Base-by-base conservation (phyloP, 1,140 invertebrate species). In the Aphelinus atriplicis region DNA sequence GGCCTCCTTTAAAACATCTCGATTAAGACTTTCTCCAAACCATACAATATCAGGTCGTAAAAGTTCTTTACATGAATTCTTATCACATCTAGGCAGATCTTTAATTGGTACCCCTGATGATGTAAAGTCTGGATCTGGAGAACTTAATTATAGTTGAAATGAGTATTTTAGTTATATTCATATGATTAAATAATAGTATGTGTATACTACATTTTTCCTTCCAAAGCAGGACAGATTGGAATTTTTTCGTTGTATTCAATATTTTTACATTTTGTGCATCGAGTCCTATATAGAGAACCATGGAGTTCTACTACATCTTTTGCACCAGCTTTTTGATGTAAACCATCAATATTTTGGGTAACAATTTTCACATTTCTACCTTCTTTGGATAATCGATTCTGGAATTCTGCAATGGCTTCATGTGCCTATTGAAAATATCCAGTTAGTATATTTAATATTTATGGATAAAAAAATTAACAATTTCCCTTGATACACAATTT, bases 301-400 rank as follows among this genome's bases (percentile, higher is more conserved):
- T 98, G 97, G n/a, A 98, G 89, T 85, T 98, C 96, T 9, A 96
- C 89, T 2, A 98, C 85, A 80, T 95, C 91, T 77, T 91, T 88
- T 26, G 94, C 93, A 2, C 96, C 96, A 26, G 96, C 96, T 84
- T 90, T 91, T 72, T 88, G 88, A 89, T 98, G 96, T 9, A 98
- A 87, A 61, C 93, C 93, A 89, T 98, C 97, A 63, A 98, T 95
- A 90, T 98, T 98, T 87, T 98, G 96, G 1, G 97, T 98, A 53
- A 98, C 91, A 1, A 97, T 88, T 51, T 90, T 91, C 68, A 95
- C 90, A 62, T 84, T 86, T 78, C 91, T 90, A 2, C 91, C 91
- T 80, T 92, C 86, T 45, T 87, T 81, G 77, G 85, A 81, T 7
- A 92, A 86, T 79, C 89, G 87, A 61, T 90, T 87, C 88, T 97